Base-by-base conservation (phyloP, 2,797 vertebrate species). In the Helicolenus hilgendorfi region DNA sequence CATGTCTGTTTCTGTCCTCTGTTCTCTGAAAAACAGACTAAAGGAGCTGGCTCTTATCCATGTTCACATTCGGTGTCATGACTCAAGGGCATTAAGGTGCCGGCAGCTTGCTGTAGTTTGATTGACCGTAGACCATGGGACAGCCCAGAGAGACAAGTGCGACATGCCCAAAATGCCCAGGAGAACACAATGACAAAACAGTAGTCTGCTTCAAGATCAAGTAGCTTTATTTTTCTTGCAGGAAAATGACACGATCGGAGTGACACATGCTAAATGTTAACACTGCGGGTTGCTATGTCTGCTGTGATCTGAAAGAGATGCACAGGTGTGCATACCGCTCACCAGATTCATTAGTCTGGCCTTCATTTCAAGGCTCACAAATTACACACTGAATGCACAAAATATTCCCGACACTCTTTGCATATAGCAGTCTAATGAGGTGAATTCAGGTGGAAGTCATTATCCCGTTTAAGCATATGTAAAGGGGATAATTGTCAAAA, bases 41-140 rank as follows among this genome's bases (percentile, higher is more conserved):
- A 91, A 86, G 88, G 77, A 88, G 80, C 67, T 81, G 71, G 77
- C 87, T 93, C 64, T 90, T 83, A 89, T 91, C 87, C 72, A 65
- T 86, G 69, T 83, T 91, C 83, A 86, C 86, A 84, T 92, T 94
- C 79, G 74, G 86, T 89, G 81, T 85, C 77, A 84, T 87, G 83
- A 93, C 92, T 96, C 88, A 89, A 86, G 92, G 89, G 90, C 85
- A 89, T 91, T 79, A 80, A 87, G 77, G 77, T 92, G 85, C 82
- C 29, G 11, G 69, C 85, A 83, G 68, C 78, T 83, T 64, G 89
- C 81, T 81, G 73, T 71, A 77, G 81, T 86, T 91, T 93, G 88
- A 91, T 80, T 89, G 79, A 92, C 86, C 89, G 70, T 72, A 80
- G 89, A 89, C 49, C 14, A 36, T 55, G 62, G 84, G 71, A 87